Conservation (phyloP, 2,888 invertebrate species). For the Parnassius glacialis region DNA sequence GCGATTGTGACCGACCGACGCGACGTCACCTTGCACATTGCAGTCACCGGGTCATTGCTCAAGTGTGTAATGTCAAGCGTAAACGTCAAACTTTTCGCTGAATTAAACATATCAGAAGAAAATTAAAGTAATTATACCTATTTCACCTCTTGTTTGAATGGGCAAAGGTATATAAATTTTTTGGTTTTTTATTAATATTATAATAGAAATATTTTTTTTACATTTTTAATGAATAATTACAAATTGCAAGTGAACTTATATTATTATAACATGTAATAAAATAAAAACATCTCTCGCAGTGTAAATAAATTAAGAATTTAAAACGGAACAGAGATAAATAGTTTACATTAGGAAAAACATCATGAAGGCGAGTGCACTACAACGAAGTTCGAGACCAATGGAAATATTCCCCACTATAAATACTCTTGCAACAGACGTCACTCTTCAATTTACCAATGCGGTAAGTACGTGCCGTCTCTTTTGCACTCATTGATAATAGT, state of each 20-base stretch:
- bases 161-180: too few species aligned
- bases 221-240: too few species aligned
- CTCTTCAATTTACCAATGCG: conserved; percentile 46
- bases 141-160: too few species aligned
- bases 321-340: too few species aligned
- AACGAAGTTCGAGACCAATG: conserved; percentile 45
- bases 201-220: too few species aligned
- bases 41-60: conserved; percentile 45
- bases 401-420: conserved; percentile 42
- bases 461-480: conserved; percentile 51
- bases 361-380: conserved; percentile 31
- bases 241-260: too few species aligned
- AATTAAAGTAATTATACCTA: neutral
- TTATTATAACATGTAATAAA: too few species aligned
- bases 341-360: too few species aligned
- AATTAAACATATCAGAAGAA: neutral
- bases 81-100: conserved; percentile 9
- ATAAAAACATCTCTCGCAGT: too few species aligned
- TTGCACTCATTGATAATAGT: conserved; percentile 46
- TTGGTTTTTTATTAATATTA: too few species aligned
- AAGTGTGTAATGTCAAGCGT: conserved; percentile 29
- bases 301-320: too few species aligned
- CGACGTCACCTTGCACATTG: conserved; percentile 30
- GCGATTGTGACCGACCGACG: conserved; percentile 48
- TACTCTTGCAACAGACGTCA: conserved; percentile 51